Percentiles rank a stretch among this genome's conserved stretches.
These are phyloP conservation scores for cattle (Bos taurus) DNA, from an alignment of 2,113 vertebrate species.

Conservation along the genomic window ARS-UCD2.0 NC_037331.1:65148501-65149000, in stretches of 20 bases:
- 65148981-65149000: background rate
- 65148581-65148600: constrained; percentile 35
- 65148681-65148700: constrained; percentile 4
- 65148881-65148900: constrained; percentile 5
- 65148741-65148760: constrained; percentile 53
- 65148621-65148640: constrained; percentile 63
- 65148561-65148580: background rate
- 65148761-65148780: constrained; percentile 51
- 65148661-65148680: constrained; percentile 57
- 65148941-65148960: background rate
- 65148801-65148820: constrained; percentile 64
- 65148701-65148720: constrained; percentile 60
- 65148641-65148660: constrained; percentile 64
- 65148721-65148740: constrained; percentile 21
- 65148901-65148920: background rate
- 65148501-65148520: constrained; percentile 32
- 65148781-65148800: constrained; percentile 47
- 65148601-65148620: constrained; percentile 61
- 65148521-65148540: constrained; percentile 51
- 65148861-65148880: constrained; percentile 51
- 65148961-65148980: background rate
- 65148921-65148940: background rate
- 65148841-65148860: constrained; percentile 46
- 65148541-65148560: constrained; percentile 39
- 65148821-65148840: constrained; percentile 68